phyloP scores from a whole-genome alignment of 2,888 invertebrate species.

The Campoplex capitator region DNA sequence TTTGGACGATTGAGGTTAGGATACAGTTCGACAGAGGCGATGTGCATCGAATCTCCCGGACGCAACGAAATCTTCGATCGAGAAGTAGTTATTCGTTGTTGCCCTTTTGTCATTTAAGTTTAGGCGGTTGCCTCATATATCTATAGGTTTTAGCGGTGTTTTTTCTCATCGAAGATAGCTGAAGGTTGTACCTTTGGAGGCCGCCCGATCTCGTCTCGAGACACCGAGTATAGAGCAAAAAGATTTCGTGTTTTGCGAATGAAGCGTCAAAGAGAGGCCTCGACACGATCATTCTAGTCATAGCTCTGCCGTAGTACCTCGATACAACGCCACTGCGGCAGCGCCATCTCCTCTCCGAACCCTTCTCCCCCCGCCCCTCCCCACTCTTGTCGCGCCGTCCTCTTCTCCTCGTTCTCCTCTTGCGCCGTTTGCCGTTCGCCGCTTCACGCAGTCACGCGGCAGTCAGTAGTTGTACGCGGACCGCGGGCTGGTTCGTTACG shows the following conservation, averaged over 20 bases:
- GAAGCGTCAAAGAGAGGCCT: constrained; percentile 61
- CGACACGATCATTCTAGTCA: constrained; percentile 29
- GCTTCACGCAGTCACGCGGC: constrained; percentile 32
- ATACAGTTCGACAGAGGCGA: background rate
- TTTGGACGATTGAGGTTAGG: too few relatives aligned
- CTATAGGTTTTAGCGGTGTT: background rate
- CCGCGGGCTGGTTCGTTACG: constrained; percentile 44
- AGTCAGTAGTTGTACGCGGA: constrained; percentile 52
- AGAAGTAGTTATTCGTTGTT: background rate
- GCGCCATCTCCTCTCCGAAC: constrained; percentile 21
- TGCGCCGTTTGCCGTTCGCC: constrained; percentile 8
- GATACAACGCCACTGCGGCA: constrained; percentile 21
- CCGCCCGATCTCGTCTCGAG: constrained; percentile 40
- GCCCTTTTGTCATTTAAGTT: constrained; percentile 25
- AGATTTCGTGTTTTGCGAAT: constrained; percentile 46
- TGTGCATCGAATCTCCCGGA: background rate
- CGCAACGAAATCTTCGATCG: background rate
- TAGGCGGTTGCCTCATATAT: background rate
- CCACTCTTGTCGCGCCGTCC: background rate
- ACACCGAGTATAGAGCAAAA: constrained; percentile 7
- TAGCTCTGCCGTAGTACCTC: constrained; percentile 15
- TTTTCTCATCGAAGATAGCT: constrained; percentile 6
- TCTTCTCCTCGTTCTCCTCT: background rate
- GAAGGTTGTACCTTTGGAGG: constrained; percentile 42
- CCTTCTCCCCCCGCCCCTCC: background rate